Base-by-base conservation (phyloP, 2,888 invertebrate genomes). In the Patella ulyssiponensis region DNA sequence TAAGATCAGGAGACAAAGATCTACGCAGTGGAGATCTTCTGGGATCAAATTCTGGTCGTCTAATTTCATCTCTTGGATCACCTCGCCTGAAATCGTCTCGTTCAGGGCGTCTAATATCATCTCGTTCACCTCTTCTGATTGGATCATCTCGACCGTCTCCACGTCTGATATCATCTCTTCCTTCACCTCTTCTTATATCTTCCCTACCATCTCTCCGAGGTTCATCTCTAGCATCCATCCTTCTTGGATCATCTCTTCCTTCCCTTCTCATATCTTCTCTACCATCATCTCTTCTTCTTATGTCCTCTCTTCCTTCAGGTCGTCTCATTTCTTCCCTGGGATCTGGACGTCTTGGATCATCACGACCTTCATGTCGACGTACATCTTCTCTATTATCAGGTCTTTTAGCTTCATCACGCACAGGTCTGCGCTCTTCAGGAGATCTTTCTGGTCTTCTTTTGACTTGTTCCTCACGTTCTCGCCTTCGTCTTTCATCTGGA, bases 211-310 rank as follows among this genome's bases (percentile, higher is more conserved):
- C 82, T 78, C 71, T 75, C 73, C 51, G 53, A 14, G 54, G 51
- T 76, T 75, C 64, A 15, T 78, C 76, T 71, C 81, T 78, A 5
- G 75, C 53, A 9, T 81, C 81, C 11, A 75, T 75, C 20, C 76
- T 75, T 23, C 79, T 56, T 3, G 73, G 77, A 23, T 79, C 79
- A 53, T 15, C 56, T 23, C 78, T 74, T 1, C 74, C 17, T 11
- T 80, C 82, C 72, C 80, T 75, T 15, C 58, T 54, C 9, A 33
- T 72, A 1, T 20, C 69, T 52, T 71, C 56, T 15, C 76, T 20
- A 23, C 77, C 44, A n/a, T 71, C 76, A 73, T 72, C 74, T 11
- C 80, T 79, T 73, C 77, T 74, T 15, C 77, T 73, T 17, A 80
- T 74, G 51, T 73, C 79, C 11, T 73, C 69, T 14, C 78, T 75